Base-by-base conservation (phyloP, 2,888 invertebrate species). In the Monochamus alternatus region DNA sequence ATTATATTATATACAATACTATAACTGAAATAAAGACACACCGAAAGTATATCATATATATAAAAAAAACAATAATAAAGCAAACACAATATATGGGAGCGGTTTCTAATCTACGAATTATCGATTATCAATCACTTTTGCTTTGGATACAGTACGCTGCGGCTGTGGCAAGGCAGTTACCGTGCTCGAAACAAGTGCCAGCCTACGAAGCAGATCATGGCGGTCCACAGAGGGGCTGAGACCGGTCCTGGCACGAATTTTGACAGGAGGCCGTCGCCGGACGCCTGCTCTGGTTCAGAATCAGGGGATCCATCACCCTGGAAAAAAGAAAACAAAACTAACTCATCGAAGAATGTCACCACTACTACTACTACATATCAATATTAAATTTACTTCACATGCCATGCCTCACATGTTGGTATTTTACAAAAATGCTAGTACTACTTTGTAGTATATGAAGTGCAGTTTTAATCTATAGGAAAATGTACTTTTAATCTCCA, bases 191-290 rank as follows among this genome's bases (percentile, higher is more conserved):
- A 90, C 62, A 93, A 87, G 82, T 91, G 92, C 93, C 93, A 93
- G 10, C 93, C 93, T 3, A 93, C 89, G 87, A 93, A 89, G 85
- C 93, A 90, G 72, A 93, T 89, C 43, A 93, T 91, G 4, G 92
- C 93, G 3, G 92, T 93, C 89, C 92, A 92, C 58, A 84, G 64
- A 9, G 84, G 82, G 60, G 84, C 82, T 7, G 84, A 82, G 38
- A 81, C 59, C 59, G 82, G 80, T 32, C 80, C 75, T 69, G 92
- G 91, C 62, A 92, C 89, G 62, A 92, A 90, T 73, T 91, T 91
- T 0, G 92, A 91, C 78, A 92, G 89, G 74, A 92, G 88, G 38
- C 91, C 91, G 1, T 89, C 89, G 47, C 78, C 66, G 59, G 78
- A 67, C 31, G 70, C 51, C 31, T 58, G 44, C 63, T 75, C 75